Evolutionary conservation across 2,888 invertebrate genomes (phyloP).

Genomic region (Drosophila greeni): DNA sequence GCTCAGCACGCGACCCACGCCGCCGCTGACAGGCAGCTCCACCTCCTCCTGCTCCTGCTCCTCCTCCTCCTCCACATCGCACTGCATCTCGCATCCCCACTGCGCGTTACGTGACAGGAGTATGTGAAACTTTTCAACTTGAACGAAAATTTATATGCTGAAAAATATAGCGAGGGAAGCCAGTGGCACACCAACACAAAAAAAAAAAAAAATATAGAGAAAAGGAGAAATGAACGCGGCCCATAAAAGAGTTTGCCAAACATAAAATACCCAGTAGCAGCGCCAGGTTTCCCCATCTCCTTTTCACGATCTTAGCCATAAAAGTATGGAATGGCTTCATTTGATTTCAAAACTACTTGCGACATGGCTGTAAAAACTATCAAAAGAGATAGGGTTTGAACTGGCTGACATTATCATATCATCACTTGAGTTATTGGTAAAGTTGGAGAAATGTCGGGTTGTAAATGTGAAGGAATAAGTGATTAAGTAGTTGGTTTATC

Average conservation of each 20-base stretch:
- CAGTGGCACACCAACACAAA: constrained; percentile 15
- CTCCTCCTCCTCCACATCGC: neutral
- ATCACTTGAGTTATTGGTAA: neutral
- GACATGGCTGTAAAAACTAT: constrained; percentile 8
- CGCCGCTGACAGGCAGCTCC: constrained; percentile 14
- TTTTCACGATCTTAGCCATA: constrained; percentile 18
- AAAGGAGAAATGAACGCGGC: neutral
- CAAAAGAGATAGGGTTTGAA: constrained; percentile 1
- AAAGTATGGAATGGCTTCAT: constrained; percentile 24
- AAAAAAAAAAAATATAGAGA: neutral
- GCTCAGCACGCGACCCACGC: constrained; percentile 42
- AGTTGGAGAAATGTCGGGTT: neutral
- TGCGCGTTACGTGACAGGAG: constrained; percentile 64
- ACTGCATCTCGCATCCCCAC: constrained; percentile 9
- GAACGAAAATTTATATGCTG: constrained; percentile 67
- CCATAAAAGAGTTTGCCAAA: constrained; percentile 26
- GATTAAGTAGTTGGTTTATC: neutral
- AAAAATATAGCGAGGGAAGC: constrained; percentile 47
- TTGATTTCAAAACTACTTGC: constrained; percentile 18
- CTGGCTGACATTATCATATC: neutral
- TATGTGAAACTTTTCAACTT: constrained; percentile 71
- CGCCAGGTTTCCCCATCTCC: constrained; percentile 2
- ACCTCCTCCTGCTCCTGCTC: neutral
- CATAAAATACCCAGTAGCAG: constrained; percentile 31
- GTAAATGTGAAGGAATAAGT: neutral